These are phyloP conservation scores for Dolomedes plantarius DNA, from an alignment of 2,888 invertebrate genomes.

Conservation along the genomic window DNA sequence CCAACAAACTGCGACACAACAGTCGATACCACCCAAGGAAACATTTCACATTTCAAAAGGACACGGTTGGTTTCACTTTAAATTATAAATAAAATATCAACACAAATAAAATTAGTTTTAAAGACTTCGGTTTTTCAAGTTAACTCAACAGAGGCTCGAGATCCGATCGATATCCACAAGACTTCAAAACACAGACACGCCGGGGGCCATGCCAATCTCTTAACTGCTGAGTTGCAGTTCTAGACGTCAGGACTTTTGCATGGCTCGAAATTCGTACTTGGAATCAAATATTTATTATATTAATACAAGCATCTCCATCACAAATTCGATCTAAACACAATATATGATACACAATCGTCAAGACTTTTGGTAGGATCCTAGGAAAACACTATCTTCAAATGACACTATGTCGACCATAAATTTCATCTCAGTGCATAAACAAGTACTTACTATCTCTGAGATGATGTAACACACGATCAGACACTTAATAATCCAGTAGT, in stretches of 20 bases:
- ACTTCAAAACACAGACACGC: constrained; percentile 70
- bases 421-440: constrained; percentile 53
- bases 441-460: constrained; percentile 12
- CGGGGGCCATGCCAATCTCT: constrained; percentile 65
- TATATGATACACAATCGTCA: constrained; percentile 18
- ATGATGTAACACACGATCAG: not conserved
- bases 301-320: constrained; percentile 20
- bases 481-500: constrained; percentile 34
- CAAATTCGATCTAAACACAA: constrained; percentile 17
- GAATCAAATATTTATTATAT: constrained; percentile 13
- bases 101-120: constrained; percentile 3
- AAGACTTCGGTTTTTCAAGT: constrained; percentile 18
- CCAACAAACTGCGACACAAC: constrained; percentile 30
- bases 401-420: constrained; percentile 52
- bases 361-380: constrained; percentile 31
- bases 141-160: constrained; percentile 35
- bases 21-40: constrained; percentile 29
- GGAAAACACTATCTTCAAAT: constrained; percentile 50
- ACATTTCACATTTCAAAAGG: constrained; percentile 51
- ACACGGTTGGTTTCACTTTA: not conserved
- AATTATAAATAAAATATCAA: constrained; percentile 6
- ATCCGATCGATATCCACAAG: constrained; percentile 39
- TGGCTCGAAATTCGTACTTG: constrained; percentile 26
- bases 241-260: constrained; percentile 66
- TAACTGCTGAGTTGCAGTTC: constrained; percentile 52